Evolutionary conservation across 2,888 invertebrate genomes (phyloP).

Genomic region (Cartodere bifasciata): DNA sequence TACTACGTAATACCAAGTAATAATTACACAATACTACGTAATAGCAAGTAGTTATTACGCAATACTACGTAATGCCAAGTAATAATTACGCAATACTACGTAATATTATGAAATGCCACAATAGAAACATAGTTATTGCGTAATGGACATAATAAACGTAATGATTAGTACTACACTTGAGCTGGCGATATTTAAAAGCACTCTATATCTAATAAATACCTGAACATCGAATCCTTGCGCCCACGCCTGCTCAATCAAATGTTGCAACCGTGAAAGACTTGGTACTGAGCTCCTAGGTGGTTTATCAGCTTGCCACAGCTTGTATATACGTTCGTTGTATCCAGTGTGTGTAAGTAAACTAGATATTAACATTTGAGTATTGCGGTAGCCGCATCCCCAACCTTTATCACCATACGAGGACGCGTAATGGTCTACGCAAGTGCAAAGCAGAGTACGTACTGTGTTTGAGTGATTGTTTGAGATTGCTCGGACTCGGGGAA

Average conservation of each 20-base stretch:
- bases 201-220: no score
- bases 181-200: no score
- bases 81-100: no score
- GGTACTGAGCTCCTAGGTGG: conserved; percentile 60
- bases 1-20: no score
- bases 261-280: conserved; percentile 72
- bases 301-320: conserved; percentile 33
- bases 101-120: no score
- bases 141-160: no score
- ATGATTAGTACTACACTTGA: no score
- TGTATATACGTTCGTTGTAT: conserved; percentile 49
- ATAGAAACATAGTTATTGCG: no score
- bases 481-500: conserved; percentile 38
- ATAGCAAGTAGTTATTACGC: no score
- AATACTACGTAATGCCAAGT: no score
- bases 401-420: conserved; percentile 81
- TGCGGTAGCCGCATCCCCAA: conserved; percentile 88
- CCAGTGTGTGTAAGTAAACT: conserved; percentile 58
- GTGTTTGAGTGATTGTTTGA: conserved; percentile 48
- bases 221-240: conserved; percentile 66
- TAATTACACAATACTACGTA: no score
- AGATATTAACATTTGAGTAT: conserved; percentile 85
- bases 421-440: conserved; percentile 74
- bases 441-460: conserved; percentile 59
- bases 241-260: conserved; percentile 76